Conservation (phyloP, 2,888 invertebrate species). For the Gerris lacustris region DNA sequence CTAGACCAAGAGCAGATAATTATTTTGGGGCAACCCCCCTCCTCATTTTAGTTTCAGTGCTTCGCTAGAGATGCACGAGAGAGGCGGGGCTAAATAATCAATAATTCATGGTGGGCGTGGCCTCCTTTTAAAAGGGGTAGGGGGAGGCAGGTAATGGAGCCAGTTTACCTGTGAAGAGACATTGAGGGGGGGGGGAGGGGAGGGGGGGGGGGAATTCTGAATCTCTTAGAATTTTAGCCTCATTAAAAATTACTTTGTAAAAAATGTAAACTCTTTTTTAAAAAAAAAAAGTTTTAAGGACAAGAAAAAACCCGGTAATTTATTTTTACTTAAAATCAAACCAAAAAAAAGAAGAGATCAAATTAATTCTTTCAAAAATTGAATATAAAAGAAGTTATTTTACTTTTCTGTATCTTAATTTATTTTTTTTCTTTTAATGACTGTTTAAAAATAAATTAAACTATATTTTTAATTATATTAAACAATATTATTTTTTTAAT, state of each 20-base stretch:
- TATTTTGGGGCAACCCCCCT: not conserved
- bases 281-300: no score
- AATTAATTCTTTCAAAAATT: no score
- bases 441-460: no score
- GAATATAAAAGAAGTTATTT: no score
- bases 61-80: slow-evolving; percentile 28
- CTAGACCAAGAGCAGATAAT: not conserved
- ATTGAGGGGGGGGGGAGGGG: not conserved
- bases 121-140: slow-evolving; percentile 7
- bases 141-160: not conserved
- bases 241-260: not conserved
- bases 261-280: no score
- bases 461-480: no score
- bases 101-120: slow-evolving; percentile 16
- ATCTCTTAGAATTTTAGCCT: not conserved
- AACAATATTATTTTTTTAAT: no score
- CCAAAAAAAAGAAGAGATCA: no score
- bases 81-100: slow-evolving; percentile 40
- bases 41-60: not conserved
- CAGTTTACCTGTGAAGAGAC: not conserved
- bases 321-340: no score
- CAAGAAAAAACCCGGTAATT: no score
- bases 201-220: not conserved
- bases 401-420: no score
- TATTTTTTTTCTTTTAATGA: no score